Base-by-base conservation (phyloP, 2,888 invertebrate species). In the Zonitis immaculata region DNA sequence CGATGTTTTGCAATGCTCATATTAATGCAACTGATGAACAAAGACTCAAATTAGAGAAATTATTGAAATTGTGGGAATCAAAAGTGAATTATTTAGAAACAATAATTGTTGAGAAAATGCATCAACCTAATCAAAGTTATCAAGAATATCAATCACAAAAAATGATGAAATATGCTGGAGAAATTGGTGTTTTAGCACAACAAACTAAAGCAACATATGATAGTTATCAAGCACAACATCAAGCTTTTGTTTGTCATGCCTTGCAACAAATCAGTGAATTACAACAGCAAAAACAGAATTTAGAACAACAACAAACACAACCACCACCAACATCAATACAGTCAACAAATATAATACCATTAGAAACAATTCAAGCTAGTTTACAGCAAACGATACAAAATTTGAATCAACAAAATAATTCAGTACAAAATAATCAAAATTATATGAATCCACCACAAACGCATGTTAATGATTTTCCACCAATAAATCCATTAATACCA, bases 61-160 rank as follows among this genome's bases (percentile, higher is more conserved):
- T 97, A 64, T 81, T 96, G 57, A 90, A 91, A 59, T 81, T 98
- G 42, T 99, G 99, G 99, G 96, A 97, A 78, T 92, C 94, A 62
- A 96, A 98, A 80, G 86, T 88, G 59, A 88, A 92, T 79, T 92
- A 92, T 78, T 88, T 93, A 73, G 88, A 88, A 73, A 80, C 86
- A 11, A 81, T 86, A 8, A 89, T 91, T 60, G 87, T 94, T 67
- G 88, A 89, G 58, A 89, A 91, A 76, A 82, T 97, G 78, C 88
- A 91, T 72, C 89, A 89, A 64, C 95, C 95, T 1, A 84, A 87
- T 58, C 83, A 85, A 51, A 91, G 94, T n/a, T 89, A 94, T 81
- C 87, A 90, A 66, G 88, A 90, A 68, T 94, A 92, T 74, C 91
- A 95, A 79, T 87, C 89, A 57, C 87, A 87, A 73, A 78, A 95